phyloP scores from a whole-genome alignment of 2,797 vertebrate species.

The Malurus splendens region DNA sequence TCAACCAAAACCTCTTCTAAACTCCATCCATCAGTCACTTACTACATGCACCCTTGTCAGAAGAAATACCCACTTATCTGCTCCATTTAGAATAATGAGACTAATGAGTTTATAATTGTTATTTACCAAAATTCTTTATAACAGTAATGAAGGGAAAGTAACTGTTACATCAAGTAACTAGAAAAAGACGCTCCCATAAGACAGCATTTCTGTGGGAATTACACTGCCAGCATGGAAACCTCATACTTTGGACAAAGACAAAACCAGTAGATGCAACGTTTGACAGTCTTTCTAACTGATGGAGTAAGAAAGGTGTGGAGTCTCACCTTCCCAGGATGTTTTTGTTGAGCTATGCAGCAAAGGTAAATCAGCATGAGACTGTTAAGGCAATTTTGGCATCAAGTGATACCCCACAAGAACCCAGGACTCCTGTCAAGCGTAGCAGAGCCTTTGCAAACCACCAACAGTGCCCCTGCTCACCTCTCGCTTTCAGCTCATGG shows the following conservation, averaged over 20 bases:
- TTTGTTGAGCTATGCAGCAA: not conserved
- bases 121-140: slow-evolving; percentile 11
- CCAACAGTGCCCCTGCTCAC: not conserved
- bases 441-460: not conserved
- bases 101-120: slow-evolving; percentile 24
- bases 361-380: not conserved
- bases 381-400: not conserved
- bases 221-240: not conserved
- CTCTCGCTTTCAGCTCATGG: not conserved
- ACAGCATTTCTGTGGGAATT: not conserved
- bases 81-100: slow-evolving; percentile 14
- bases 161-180: not conserved
- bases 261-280: not conserved
- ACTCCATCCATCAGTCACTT: not conserved
- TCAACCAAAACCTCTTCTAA: slow-evolving; percentile 11
- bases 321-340: not conserved
- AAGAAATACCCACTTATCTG: slow-evolving; percentile 7
- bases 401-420: not conserved
- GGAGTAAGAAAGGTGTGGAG: not conserved
- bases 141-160: slow-evolving; percentile 16
- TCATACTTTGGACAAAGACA: not conserved
- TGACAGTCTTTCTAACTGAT: not conserved
- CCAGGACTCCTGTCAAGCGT: not conserved
- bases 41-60: not conserved
- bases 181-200: not conserved